phyloP scores from a whole-genome alignment of 1,140 invertebrate genomes.

The Bombus superbus region DNA sequence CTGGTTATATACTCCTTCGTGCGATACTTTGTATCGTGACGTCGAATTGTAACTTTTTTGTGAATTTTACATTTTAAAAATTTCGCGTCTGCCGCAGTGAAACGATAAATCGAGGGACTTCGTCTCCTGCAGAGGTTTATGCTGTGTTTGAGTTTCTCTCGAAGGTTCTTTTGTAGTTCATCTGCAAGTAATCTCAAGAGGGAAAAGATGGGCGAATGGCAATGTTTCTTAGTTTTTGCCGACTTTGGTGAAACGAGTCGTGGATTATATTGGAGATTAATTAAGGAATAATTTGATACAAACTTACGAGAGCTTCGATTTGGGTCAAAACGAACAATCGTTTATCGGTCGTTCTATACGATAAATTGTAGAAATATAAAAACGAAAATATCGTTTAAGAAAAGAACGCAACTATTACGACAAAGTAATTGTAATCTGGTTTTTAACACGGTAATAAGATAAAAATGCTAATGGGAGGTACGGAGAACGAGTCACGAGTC shows the following conservation, averaged over 20 bases:
- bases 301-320: too few relatives aligned
- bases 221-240: too few relatives aligned
- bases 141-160: background rate
- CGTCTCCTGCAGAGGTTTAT: background rate
- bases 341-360: background rate
- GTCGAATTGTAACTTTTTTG: background rate
- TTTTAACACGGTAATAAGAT: background rate
- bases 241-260: too few relatives aligned
- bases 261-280: too few relatives aligned
- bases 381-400: background rate
- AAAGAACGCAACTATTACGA: background rate
- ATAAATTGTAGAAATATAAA: too few relatives aligned
- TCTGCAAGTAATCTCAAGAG: too few relatives aligned
- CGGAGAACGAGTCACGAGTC: background rate
- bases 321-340: too few relatives aligned
- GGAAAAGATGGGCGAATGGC: too few relatives aligned
- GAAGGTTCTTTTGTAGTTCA: too few relatives aligned
- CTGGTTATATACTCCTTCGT: background rate
- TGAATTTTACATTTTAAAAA: too few relatives aligned
- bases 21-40: background rate
- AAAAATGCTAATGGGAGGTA: background rate
- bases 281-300: too few relatives aligned
- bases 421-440: background rate
- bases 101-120: background rate
- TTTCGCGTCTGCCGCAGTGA: background rate